Conservation (phyloP, 2,113 vertebrate species). For the Machaerirhynchus nigripectus region DNA sequence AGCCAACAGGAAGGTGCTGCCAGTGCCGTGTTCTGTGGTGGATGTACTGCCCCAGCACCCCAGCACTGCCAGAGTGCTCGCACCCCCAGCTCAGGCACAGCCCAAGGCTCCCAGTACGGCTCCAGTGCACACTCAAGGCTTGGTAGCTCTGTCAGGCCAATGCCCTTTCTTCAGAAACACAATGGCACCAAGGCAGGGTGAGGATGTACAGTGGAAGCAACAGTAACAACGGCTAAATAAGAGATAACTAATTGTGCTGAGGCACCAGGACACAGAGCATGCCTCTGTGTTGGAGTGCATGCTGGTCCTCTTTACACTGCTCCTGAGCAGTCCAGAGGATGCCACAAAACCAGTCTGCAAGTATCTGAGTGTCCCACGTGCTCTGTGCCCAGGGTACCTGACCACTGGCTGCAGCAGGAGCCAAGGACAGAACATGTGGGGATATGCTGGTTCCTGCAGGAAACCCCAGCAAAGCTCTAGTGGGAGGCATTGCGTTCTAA, state of each 20-base stretch:
- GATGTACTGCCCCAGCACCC: too few species aligned
- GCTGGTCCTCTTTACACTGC: neutral
- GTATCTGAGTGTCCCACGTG: neutral
- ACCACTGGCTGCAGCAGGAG: neutral
- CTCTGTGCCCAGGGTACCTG: neutral
- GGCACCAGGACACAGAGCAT: neutral
- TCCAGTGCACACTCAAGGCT: neutral
- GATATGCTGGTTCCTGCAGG: neutral
- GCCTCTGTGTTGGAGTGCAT: neutral
- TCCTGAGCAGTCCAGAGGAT: neutral
- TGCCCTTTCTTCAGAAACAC: neutral
- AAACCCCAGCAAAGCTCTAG: neutral
- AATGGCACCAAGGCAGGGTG: neutral
- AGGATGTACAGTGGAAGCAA: neutral
- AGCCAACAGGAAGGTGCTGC: neutral
- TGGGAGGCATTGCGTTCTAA: neutral
- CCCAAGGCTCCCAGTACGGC: neutral
- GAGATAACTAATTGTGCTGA: neutral
- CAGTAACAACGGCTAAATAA: neutral
- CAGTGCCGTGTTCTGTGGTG: accelerated
- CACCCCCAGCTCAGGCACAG: neutral
- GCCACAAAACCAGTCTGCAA: neutral
- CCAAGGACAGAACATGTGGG: neutral
- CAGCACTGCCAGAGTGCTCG: neutral
- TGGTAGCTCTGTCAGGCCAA: neutral